Evolutionary conservation across 2,888 invertebrate species (phyloP), one percentile per base, ranked within the genome.

Genomic region (Thecocarcelia acutangulata): DNA sequence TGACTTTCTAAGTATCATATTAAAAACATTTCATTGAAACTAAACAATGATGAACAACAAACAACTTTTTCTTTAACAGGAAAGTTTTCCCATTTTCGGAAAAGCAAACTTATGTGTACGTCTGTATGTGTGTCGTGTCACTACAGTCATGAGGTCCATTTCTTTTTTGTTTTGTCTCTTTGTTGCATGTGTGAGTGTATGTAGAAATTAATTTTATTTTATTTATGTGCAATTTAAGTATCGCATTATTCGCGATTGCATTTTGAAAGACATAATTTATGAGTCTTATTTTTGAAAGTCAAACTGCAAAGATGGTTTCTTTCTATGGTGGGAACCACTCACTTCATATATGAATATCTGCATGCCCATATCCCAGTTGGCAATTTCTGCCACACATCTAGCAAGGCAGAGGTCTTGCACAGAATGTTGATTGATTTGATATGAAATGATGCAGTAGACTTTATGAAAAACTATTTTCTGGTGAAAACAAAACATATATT

Each of bases 131-230:
- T 56, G 37, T 44, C 12, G 21, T 46, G 17, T 28, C 2, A 37
- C 11, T 56, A 4, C 24, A 33, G 40, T 77, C 17, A 37, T 56
- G 56, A 24, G 15, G 64, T 66, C 66, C 52, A 78, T 50, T 44
- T 44, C 15, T 24, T 42, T 52, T 77, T 8, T 33, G 4, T 33
- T 33, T 33, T 33, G 19, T 50, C 66, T 68, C 33, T 40, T 64
- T 46, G 9, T 17, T 17, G 40, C 40, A 19, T 33, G 21, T 40
- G 86, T 87, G 86, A 84, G 82, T 84, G 83, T 80, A 84, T 84
- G 85, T 87, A 40, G 21, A 28, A 64, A 48, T 63, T 59, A 15
- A 56, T 59, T 76, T 61, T 64, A 19, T 76, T 76, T 76, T 77
- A 56, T 70, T 78, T 78, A 50, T 76, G 52, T 75, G 24, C 21